Evolutionary conservation across 2,113 vertebrate species (phyloP).

Genomic region (Crotalus viridis): DNA sequence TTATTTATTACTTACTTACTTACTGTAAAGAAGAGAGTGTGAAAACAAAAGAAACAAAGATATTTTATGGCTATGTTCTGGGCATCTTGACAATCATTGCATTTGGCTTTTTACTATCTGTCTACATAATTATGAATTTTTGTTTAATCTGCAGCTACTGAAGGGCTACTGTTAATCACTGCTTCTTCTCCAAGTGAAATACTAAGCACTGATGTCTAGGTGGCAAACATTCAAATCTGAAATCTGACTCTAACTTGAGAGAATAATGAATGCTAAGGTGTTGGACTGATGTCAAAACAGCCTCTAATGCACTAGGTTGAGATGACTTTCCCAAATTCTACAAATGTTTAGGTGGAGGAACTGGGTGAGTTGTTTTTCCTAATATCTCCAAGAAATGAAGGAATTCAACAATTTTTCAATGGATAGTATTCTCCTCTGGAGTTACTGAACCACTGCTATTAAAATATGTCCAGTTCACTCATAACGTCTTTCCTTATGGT

Average conservation of each 20-base stretch:
- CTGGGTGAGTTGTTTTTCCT: not conserved
- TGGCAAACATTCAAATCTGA: not conserved
- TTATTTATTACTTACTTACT: not conserved
- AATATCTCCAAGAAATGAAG: not conserved
- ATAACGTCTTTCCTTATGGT: not conserved
- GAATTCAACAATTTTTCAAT: not conserved
- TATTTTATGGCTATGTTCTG: not conserved
- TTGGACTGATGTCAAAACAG: not conserved
- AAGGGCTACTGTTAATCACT: not conserved
- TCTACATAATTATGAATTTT: constrained; percentile 19
- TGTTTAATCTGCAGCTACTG: accelerated
- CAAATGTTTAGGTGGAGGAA: not conserved
- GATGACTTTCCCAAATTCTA: not conserved
- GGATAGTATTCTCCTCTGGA: not conserved
- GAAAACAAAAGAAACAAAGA: not conserved
- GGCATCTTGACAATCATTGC: constrained; percentile 20
- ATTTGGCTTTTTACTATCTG: constrained; percentile 6
- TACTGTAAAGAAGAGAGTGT: not conserved
- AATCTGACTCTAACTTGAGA: not conserved
- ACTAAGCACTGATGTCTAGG: not conserved
- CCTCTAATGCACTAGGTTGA: not conserved
- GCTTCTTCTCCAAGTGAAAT: not conserved
- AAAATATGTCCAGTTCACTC: not conserved
- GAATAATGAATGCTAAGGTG: not conserved
- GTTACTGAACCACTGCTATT: not conserved